phyloP scores from a whole-genome alignment of 1,140 invertebrate genomes.

The Dysdera silvatica region DNA sequence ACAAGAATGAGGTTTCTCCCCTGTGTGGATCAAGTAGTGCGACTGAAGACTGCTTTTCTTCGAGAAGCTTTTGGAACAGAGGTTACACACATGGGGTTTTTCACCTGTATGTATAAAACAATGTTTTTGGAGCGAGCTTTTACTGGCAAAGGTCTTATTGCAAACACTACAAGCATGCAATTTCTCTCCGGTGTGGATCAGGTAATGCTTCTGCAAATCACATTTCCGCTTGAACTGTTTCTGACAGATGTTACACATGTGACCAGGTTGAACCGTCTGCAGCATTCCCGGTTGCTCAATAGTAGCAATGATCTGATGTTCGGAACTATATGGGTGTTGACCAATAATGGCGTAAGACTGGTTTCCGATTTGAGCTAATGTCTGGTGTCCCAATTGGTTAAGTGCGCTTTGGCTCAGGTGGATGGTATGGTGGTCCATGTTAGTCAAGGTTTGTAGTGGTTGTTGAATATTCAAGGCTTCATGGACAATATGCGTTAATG shows the following conservation, averaged over 20 bases:
- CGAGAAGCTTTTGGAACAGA: constrained; percentile 31
- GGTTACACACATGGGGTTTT: constrained; percentile 30
- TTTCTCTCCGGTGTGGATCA: constrained; percentile 26
- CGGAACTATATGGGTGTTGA: constrained; percentile 25
- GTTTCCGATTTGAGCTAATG: constrained; percentile 21
- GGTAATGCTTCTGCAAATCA: constrained; percentile 27
- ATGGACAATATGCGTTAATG: constrained; percentile 23
- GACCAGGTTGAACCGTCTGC: constrained; percentile 20
- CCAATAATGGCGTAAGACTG: constrained; percentile 26
- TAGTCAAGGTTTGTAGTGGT: constrained; percentile 10
- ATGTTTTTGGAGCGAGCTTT: constrained; percentile 24
- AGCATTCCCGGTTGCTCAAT: background rate
- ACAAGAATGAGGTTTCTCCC: constrained; percentile 36
- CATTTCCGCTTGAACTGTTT: constrained; percentile 27
- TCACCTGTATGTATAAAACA: constrained; percentile 29
- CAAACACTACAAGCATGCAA: constrained; percentile 24
- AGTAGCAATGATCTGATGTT: constrained; percentile 15
- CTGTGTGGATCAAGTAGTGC: constrained; percentile 34
- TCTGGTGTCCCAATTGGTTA: constrained; percentile 16
- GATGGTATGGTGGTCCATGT: constrained; percentile 14
- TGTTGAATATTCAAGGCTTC: constrained; percentile 22
- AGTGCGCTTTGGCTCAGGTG: constrained; percentile 17
- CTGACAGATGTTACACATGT: constrained; percentile 16
- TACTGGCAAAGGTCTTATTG: constrained; percentile 25
- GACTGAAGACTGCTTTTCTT: constrained; percentile 27